Evolutionary conservation across 2,113 vertebrate genomes (phyloP), one percentile per base, ranked within the genome.

Genomic region (Pygoscelis adeliae): DNA sequence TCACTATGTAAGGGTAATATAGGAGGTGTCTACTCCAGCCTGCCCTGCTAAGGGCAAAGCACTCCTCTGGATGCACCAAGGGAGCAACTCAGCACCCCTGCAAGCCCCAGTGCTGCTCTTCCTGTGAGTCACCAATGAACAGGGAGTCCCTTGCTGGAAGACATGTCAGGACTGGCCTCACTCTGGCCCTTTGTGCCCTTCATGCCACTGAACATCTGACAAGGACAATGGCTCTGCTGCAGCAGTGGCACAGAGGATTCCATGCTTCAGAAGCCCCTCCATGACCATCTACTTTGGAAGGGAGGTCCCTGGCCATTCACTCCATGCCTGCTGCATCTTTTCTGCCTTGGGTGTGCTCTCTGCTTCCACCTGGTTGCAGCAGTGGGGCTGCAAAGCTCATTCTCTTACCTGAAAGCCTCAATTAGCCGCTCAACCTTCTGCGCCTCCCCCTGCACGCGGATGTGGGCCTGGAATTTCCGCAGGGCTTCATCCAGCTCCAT

Each of bases 381-480:
- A 79, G 34, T 4, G 15, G 29, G 55, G 73, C 65, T 29, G 19
- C 38, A 84, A 70, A 38, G 38, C 55, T 87, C 30, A 11, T 18
- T 19, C 30, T 70, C 97, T 96, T 92, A 99, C 99, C 99, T 99
- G 98, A 99, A 99, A 34, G 99, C 99, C 97, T 99, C 99, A n/a
- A 99, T 99, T 93, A 99, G 99, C 93, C 99, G 97, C 96, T 99
- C 99, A n/a, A 99, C 99, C 98, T 99, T 99, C 98, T 99, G 99
- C 0, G 99, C 99, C 83, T 99, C 99, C 15, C 99, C 99, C 92
- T 99, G 99, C 69, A 99, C 99, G 0, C 99, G 99, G 85, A 99
- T 99, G 85, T 99, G 99, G 6, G 99, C 99, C 98, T 99, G 99
- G 97, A 99, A 99, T 97, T 99, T 99, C 88, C 99, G 96, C 94